Evolutionary conservation across 1,140 invertebrate species (phyloP), one percentile per base, ranked within the genome.

Genomic region (Neotoxoptera formosana): DNA sequence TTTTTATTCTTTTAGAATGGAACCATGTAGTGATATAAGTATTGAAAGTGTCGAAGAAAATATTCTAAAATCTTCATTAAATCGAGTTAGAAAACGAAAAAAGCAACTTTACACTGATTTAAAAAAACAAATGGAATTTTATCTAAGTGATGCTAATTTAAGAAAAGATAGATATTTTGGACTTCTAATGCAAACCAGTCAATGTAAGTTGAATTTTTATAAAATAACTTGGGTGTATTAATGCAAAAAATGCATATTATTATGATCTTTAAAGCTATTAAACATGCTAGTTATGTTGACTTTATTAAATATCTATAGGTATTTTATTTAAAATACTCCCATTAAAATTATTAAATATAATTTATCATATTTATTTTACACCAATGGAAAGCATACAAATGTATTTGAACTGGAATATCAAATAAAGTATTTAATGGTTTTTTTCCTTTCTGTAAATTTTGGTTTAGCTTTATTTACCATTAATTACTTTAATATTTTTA

Each of bases 51-150:
- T 53, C 60, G 91, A 86, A 30, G 93, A 88, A 93, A 51, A 47
- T 88, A 17, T 76, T 48, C 41, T 48, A 51, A 93, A 93, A n/a
- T 93, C 93, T 14, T 41, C 84, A 67, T 88, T 89, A 83, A 93
- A 87, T 91, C 53, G 51, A 48, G 93, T 60, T 4, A 93, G 93
- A 23, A 93, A 94, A 67, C 21, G 97, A 36, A 97, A 97, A 94
- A 97, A 97, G 94, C 96, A 96, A 56, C 94, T 98, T 20, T 96
- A 97, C 94, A 96, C 96, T 86, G 95, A 96, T 6, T 97, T 98
- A 94, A 95, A 97, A 48, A 96, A 97, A 94, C 97, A 98, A 96
- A 98, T 99, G 97, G 98, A 99, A 95, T 99, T 99, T 95, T 99
- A 99, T 95, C 98, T 99, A 94, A 97, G 98, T 94, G 97, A 98